Percentiles rank a stretch among this genome's conserved stretches.
phyloP scores from a whole-genome alignment of 1,140 invertebrate genomes.

The Bombus terrestris region DNA sequence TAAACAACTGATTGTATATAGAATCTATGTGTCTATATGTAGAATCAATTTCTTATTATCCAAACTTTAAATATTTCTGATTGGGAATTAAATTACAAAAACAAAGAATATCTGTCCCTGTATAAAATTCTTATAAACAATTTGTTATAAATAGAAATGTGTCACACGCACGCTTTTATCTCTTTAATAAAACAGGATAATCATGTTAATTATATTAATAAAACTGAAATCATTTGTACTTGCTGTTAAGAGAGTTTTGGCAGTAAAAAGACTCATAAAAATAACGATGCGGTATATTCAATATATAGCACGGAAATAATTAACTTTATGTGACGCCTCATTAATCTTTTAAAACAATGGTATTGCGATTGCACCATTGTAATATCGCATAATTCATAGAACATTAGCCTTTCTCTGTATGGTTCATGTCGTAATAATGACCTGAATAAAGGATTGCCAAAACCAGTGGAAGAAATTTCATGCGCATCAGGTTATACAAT shows the following conservation, averaged over 20 bases:
- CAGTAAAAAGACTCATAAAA: not conserved
- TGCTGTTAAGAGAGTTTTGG: not conserved
- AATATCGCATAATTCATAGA: not conserved
- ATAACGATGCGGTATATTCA: not conserved
- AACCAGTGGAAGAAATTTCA: not conserved
- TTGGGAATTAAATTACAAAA: too few species aligned
- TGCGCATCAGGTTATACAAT: too few species aligned
- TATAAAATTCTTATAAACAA: too few species aligned
- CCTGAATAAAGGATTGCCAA: not conserved
- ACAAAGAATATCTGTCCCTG: too few species aligned
- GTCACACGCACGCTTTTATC: too few species aligned
- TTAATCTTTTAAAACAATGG: conserved; percentile 9
- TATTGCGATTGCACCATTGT: not conserved
- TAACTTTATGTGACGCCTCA: not conserved
- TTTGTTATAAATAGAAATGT: too few species aligned
- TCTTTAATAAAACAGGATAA: not conserved
- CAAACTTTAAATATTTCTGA: too few species aligned
- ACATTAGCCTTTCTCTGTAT: not conserved
- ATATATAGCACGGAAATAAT: not conserved
- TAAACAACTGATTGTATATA: too few species aligned
- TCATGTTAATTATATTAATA: too few species aligned
- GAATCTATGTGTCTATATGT: too few species aligned
- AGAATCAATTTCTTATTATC: too few species aligned
- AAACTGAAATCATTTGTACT: not conserved
- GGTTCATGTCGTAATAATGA: not conserved